Evolutionary conservation across 2,797 vertebrate species (phyloP).

Genomic region (Rhyacichthys aspro): DNA sequence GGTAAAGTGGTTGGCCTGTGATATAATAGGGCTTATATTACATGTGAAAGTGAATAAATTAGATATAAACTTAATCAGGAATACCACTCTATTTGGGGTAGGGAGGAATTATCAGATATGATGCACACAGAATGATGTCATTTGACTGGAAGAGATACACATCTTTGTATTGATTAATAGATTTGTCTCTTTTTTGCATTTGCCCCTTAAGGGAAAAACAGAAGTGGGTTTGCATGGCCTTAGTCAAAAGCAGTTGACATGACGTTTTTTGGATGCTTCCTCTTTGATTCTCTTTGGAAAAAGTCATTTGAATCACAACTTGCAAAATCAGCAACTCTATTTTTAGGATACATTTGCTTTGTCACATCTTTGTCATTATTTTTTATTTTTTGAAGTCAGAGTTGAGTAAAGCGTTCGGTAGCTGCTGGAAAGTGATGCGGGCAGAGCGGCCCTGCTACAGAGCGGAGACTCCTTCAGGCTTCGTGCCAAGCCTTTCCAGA

Average conservation of each 20-base stretch:
- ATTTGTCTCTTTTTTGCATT: background rate
- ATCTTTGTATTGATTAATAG: background rate
- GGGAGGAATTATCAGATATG: background rate
- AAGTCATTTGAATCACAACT: background rate
- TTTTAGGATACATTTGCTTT: background rate
- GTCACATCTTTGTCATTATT: constrained; percentile 6
- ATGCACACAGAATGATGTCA: background rate
- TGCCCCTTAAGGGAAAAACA: too few relatives aligned
- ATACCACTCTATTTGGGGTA: background rate
- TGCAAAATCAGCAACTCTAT: background rate
- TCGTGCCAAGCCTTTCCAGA: constrained; percentile 48
- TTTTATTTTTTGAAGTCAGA: background rate
- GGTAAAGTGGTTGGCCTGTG: constrained; percentile 16
- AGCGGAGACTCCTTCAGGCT: constrained; percentile 44
- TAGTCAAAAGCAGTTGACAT: too few relatives aligned
- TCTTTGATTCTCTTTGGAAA: too few relatives aligned
- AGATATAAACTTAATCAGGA: background rate
- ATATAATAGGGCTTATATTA: constrained; percentile 9
- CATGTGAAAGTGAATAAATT: constrained; percentile 2
- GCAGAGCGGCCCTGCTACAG: constrained; percentile 21
- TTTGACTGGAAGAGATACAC: background rate
- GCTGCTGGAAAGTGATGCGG: background rate
- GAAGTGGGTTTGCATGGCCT: too few relatives aligned
- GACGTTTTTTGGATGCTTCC: too few relatives aligned
- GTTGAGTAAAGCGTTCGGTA: background rate